phyloP scores from a whole-genome alignment of 1,140 invertebrate species.

The Platyscapa corneri region DNA sequence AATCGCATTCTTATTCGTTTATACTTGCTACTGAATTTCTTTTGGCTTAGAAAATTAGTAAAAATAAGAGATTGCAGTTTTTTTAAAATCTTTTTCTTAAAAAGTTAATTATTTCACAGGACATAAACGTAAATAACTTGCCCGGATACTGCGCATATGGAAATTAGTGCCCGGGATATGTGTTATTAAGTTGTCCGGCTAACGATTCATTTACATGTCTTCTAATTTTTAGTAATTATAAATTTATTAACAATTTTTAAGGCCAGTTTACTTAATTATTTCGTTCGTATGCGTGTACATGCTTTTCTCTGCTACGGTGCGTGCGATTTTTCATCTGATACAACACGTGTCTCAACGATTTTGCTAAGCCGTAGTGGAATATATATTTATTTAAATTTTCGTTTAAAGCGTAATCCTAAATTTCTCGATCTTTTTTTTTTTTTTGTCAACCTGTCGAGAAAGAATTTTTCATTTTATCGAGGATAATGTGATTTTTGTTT shows the following conservation, averaged over 20 bases:
- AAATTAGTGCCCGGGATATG: neutral
- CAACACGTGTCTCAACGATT: neutral
- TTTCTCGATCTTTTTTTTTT: neutral
- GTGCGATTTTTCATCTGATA: neutral
- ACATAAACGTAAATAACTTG: neutral
- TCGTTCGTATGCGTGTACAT: neutral
- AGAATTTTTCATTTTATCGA: too few species aligned
- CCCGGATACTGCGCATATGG: neutral
- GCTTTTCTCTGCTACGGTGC: neutral
- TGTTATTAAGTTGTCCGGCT: slow-evolving; percentile 4
- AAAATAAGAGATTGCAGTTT: neutral
- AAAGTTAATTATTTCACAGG: neutral
- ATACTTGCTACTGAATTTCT: neutral
- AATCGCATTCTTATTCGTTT: neutral
- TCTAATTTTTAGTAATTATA: slow-evolving; percentile 18
- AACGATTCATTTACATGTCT: slow-evolving; percentile 1
- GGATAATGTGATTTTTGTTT: too few species aligned
- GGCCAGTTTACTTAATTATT: neutral
- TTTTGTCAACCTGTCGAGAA: too few species aligned
- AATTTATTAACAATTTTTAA: slow-evolving; percentile 12
- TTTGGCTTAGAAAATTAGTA: neutral
- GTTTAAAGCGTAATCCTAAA: neutral
- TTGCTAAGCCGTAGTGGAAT: neutral
- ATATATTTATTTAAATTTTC: neutral
- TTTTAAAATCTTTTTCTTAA: neutral